Evolutionary conservation across 2,888 invertebrate genomes (phyloP), one percentile per base, ranked within the genome.

Genomic region (Drosophila borborema): DNA sequence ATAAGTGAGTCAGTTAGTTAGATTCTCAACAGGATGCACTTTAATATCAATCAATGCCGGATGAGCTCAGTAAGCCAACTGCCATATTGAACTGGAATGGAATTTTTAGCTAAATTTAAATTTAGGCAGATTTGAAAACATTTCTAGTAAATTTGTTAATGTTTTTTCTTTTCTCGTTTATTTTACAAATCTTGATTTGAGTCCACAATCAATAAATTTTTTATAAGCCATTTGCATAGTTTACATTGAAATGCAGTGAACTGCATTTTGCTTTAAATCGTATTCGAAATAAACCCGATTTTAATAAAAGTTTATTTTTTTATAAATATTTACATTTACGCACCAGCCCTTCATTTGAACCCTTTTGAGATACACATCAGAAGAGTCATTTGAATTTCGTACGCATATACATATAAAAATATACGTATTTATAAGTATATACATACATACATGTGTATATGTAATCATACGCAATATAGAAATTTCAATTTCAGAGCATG

Each of bases 11-110:
- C 31, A 20, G 23, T 41, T n/a, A 28, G 20, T n/a, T 7, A 31
- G 43, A 51, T 23, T n/a, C 38, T 28, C 54, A 51, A 3, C 43
- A 8, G 36, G 9, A 61, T 64, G 53, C 28, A 66, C 18, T 56
- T 67, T 31, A 49, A 74, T 62, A 70, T 66, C 66, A 61, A 74
- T 66, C 79, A 62, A 62, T 74, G 56, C 36, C 64, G 43, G 58
- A 31, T 73, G 36, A 53, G 64, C 64, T 58, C 12, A n/a, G 49
- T 45, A 56, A 46, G 53, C 31, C 48, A 61, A 18, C 38, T 48
- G 23, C 5, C 34, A 34, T 16, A 18, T 9, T 38, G 8, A 40
- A 31, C 58, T 40, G 3, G 2, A 55, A 18, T 34, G 23, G 4
- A 12, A 45, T n/a, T 40, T 31, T n/a, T 10, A 66, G 18, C n/a